Evolutionary conservation across 2,888 invertebrate genomes (phyloP), one percentile per base, ranked within the genome.

Genomic region (Callimorpha dominula): DNA sequence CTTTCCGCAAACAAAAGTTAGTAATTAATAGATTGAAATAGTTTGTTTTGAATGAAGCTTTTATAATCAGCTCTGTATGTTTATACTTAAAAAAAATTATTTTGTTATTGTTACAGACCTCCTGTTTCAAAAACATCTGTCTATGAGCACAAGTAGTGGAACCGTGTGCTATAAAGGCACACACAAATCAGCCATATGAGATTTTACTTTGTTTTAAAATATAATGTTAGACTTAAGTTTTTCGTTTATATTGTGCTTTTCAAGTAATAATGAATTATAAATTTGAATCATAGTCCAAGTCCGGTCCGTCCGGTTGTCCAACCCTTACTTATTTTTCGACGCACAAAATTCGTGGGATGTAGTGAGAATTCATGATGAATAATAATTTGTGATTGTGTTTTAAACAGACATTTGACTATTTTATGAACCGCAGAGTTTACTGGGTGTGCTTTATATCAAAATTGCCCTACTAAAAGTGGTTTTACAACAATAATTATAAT

Each of bases 1-100:
- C 31, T 50, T 12, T 65, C 50, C 9, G 65, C 40, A 65, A 65
- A 65, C 65, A 65, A 65, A 65, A 65, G 31, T 65, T 65, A 15
- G 49, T 65, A 65, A 50, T 65, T 65, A 65, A 65, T 50, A 65
- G 49, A 50, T 50, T 17, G 49, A 40, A 31, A 49, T 60, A 31
- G 20, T 60, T 31, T 60, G 14, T 31, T 60, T 1, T 60, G 57
- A 31, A 60, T 60, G 20, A 60, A 60, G 60, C 60, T 31, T 31
- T 60, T 20, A 31, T 60, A 12, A 60, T 31, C 31, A 60, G 14
- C 0, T 20, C 54, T 60, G 12, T 12, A 31, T 14, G 31, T 31
- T 60, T 4, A n/a, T n/a, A 54, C 20, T 54, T 52, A 11, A 11
- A 11, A 12, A 12, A 1, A 6, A 1, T 52, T 60, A 20, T 12